A percentile compares a stretch with the other conserved stretches of the same genome.
phyloP scores from a whole-genome alignment of 2,113 vertebrate species.

The Furnarius figulus region DNA sequence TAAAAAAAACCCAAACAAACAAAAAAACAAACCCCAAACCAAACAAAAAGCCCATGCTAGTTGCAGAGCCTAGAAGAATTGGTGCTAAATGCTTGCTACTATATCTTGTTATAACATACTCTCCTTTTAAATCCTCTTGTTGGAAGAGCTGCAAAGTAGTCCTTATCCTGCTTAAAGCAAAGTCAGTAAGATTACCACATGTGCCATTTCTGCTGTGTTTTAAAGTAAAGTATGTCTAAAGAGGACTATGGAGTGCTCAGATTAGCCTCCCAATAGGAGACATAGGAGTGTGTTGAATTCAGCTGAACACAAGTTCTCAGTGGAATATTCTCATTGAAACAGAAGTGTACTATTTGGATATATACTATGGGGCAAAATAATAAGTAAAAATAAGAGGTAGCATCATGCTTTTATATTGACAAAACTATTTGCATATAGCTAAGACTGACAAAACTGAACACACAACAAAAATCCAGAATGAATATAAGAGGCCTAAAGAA shows the following conservation, averaged over 20 bases:
- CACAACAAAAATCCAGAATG: not conserved
- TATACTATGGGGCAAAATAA: not conserved
- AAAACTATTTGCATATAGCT: not conserved
- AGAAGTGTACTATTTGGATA: not conserved
- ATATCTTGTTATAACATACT: not conserved
- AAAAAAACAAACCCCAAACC: not conserved
- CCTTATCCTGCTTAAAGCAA: not conserved
- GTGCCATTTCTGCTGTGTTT: not conserved
- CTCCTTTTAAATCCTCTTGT: not conserved
- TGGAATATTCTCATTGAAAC: not conserved
- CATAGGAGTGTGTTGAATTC: not conserved
- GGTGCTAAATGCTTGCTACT: not conserved
- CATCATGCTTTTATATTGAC: accelerated
- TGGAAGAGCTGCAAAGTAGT: not conserved
- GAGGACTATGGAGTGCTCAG: not conserved
- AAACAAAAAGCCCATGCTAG: not conserved
- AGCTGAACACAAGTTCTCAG: not conserved
- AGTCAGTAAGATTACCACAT: not conserved
- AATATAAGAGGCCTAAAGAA: not conserved
- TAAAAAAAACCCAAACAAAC: not conserved
- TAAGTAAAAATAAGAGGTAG: not conserved
- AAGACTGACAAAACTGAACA: not conserved
- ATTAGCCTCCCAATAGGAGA: not conserved
- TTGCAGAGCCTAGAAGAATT: not conserved
- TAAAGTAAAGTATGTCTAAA: not conserved